These are phyloP conservation scores for Polietes domitor DNA, from an alignment of 2,888 invertebrate genomes.

Conservation along the genomic window DNA sequence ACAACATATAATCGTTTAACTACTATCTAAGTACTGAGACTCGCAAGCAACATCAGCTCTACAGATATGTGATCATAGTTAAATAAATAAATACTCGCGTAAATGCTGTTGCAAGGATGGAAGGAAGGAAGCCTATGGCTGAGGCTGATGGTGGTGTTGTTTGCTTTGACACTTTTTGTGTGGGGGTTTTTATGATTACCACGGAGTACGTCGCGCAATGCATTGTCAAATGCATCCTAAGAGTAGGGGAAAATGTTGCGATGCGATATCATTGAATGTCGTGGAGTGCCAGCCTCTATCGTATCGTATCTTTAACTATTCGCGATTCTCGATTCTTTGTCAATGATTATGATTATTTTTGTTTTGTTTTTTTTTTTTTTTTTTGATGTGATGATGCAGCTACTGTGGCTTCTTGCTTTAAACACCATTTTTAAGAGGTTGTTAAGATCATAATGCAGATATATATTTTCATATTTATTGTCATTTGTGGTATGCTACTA, in stretches of 20 bases:
- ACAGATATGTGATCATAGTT: conserved; percentile 13
- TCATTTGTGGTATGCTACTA: conserved; percentile 17
- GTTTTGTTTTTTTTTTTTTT: conserved; percentile 55
- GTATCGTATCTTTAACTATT: conserved; percentile 40
- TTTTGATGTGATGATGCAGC: conserved; percentile 47
- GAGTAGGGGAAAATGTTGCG: neutral
- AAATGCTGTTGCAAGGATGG: neutral
- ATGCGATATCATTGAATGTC: conserved; percentile 19
- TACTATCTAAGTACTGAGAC: neutral
- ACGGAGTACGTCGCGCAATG: neutral
- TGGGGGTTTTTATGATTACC: conserved; percentile 7
- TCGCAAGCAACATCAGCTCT: neutral
- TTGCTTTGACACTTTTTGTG: conserved; percentile 40
- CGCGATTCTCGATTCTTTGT: conserved; percentile 51
- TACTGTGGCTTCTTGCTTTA: conserved; percentile 52
- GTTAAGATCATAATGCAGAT: conserved; percentile 53
- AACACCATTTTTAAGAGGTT: conserved; percentile 66
- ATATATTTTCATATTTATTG: conserved; percentile 52
- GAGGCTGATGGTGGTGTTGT: neutral
- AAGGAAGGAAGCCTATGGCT: neutral
- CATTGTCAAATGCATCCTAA: conserved; percentile 2
- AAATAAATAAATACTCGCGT: conserved; percentile 27
- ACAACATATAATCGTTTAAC: neutral
- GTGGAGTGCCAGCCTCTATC: conserved; percentile 15
- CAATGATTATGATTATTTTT: conserved; percentile 69